A percentile compares a stretch with the other conserved stretches of the same genome.
Evolutionary conservation across 2,797 vertebrate genomes (phyloP).

Genomic region (Hydrolagus colliei): DNA sequence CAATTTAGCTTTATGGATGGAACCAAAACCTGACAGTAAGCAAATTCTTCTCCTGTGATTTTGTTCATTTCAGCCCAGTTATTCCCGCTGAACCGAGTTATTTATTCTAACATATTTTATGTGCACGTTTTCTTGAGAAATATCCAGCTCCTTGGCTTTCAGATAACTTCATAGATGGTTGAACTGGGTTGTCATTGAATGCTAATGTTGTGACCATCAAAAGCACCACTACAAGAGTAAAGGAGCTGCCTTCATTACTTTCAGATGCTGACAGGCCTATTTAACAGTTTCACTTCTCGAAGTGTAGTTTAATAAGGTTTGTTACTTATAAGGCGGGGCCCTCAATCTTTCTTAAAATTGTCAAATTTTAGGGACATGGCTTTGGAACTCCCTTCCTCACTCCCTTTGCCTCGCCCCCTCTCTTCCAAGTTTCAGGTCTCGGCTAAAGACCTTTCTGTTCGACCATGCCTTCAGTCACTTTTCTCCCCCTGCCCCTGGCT

Average conservation of each 20-base stretch:
- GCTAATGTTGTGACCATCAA: conserved; percentile 15
- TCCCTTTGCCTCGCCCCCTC: too few relatives aligned
- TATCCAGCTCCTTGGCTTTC: neutral
- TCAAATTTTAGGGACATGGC: too few relatives aligned
- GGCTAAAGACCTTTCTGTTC: too few relatives aligned
- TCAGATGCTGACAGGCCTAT: neutral
- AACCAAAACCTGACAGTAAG: neutral
- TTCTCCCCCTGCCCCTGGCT: too few relatives aligned
- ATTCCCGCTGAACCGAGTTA: neutral
- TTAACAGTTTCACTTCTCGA: neutral
- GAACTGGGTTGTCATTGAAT: conserved; percentile 2
- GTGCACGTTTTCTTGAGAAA: neutral
- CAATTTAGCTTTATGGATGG: neutral
- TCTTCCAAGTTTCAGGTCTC: too few relatives aligned
- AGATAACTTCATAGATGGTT: neutral
- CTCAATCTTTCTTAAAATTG: too few relatives aligned
- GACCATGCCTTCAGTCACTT: too few relatives aligned
- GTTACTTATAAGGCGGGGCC: too few relatives aligned
- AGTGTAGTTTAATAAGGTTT: neutral
- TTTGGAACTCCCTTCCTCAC: too few relatives aligned
- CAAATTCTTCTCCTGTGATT: neutral
- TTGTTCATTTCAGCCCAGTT: neutral
- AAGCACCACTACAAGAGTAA: neutral
- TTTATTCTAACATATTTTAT: neutral
- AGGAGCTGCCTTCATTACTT: neutral